phyloP scores from a whole-genome alignment of 2,888 invertebrate genomes.

The Chrysomela aeneicollis region DNA sequence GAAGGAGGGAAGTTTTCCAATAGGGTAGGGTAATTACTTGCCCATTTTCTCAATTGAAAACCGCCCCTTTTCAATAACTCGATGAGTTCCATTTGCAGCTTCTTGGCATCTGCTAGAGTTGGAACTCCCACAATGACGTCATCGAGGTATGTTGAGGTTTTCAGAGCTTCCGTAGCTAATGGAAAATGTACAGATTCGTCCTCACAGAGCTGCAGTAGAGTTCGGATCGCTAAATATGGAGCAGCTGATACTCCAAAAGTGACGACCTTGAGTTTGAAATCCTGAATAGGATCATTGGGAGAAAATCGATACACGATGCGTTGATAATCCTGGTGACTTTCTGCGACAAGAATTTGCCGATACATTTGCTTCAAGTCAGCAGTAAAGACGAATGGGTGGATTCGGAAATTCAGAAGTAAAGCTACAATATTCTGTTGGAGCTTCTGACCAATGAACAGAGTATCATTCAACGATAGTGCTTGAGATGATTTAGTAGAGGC shows the following conservation, averaged over 20 bases:
- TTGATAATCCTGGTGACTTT: conserved; percentile 1
- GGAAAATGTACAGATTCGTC: not conserved
- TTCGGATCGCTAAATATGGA: not conserved
- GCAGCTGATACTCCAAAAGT: too few species aligned
- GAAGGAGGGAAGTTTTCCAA: not conserved
- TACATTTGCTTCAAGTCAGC: conserved; percentile 19
- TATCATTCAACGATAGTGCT: conserved; percentile 15
- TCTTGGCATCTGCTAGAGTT: not conserved
- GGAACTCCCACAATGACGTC: not conserved
- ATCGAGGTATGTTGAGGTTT: too few species aligned
- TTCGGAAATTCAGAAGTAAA: conserved; percentile 13
- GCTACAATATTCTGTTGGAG: conserved; percentile 14
- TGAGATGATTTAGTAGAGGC: conserved; percentile 10
- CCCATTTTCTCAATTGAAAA: not conserved
- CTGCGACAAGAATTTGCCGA: not conserved
- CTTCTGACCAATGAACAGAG: not conserved
- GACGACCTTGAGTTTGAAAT: not conserved
- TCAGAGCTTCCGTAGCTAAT: not conserved
- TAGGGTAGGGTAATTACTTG: not conserved
- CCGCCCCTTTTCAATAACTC: conserved; percentile 2
- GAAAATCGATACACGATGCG: conserved; percentile 11
- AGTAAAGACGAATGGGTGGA: not conserved
- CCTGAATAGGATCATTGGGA: conserved; percentile 2
- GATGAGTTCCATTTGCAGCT: not conserved
- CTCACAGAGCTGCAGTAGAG: not conserved